Evolutionary conservation across 2,888 invertebrate genomes (phyloP).

Genomic region (Eupithecia vulgata): DNA sequence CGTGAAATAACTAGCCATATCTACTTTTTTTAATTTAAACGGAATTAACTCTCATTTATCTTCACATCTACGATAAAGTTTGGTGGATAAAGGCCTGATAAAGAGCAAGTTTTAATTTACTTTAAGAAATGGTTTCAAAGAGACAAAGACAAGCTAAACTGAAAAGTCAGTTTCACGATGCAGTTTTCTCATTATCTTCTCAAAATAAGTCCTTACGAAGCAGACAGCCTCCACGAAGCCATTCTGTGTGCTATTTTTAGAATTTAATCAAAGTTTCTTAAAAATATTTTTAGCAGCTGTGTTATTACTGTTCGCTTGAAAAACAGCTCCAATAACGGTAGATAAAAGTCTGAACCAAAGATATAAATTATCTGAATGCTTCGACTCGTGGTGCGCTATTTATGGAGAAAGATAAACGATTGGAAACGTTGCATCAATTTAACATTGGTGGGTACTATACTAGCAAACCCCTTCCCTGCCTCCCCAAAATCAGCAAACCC

Average conservation of each 20-base stretch:
- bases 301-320: background rate
- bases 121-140: constrained; percentile 4
- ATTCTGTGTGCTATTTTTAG: constrained; percentile 13
- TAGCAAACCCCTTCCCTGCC: background rate
- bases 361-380: background rate
- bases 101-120: background rate
- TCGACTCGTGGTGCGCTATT: background rate
- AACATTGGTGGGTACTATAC: background rate
- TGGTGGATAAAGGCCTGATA: background rate
- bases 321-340: background rate
- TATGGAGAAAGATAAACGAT: background rate
- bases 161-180: constrained; percentile 7
- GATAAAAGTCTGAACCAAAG: background rate
- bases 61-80: background rate
- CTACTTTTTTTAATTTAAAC: background rate
- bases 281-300: constrained; percentile 1
- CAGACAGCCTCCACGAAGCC: background rate
- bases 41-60: background rate
- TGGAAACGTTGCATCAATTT: background rate
- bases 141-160: constrained; percentile 2
- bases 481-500: too few species aligned
- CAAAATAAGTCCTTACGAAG: constrained; percentile 2
- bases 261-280: background rate
- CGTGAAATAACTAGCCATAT: background rate
- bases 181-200: constrained; percentile 17